Evolutionary conservation across 2,113 vertebrate species (phyloP).

Genomic region (Cochlearius cochlearius): DNA sequence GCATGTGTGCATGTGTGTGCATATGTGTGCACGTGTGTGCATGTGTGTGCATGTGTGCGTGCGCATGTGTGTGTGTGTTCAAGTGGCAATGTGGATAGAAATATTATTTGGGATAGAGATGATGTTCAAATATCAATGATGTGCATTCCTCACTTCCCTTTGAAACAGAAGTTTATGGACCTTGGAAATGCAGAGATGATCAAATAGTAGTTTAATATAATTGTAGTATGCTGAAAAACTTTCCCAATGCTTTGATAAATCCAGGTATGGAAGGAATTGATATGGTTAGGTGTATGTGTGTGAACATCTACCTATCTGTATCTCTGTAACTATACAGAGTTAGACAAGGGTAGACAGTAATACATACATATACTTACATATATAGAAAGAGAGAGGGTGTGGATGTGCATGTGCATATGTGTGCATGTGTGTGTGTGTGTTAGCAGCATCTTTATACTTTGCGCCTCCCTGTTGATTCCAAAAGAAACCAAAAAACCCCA

Average conservation of each 20-base stretch:
- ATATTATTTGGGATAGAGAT: constrained; percentile 3
- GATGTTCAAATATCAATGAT: constrained; percentile 84
- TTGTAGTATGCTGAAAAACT: constrained; percentile 54
- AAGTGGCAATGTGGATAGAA: neutral
- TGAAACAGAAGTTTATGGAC: constrained; percentile 68
- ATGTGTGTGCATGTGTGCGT: neutral
- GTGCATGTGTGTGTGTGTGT: constrained; percentile 71
- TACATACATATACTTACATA: constrained; percentile 69
- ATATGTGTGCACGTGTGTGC: neutral
- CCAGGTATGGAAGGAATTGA: constrained; percentile 82
- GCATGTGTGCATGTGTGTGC: neutral
- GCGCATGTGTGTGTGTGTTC: neutral
- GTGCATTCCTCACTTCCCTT: constrained; percentile 95
- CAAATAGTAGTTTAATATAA: constrained; percentile 27
- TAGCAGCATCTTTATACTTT: constrained; percentile 99
- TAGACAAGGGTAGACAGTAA: constrained; percentile 51
- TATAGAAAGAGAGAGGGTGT: constrained; percentile 68
- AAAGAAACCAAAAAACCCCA: constrained; percentile 77
- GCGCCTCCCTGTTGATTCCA: constrained; percentile 99
- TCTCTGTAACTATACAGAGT: constrained; percentile 28
- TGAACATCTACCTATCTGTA: constrained; percentile 11
- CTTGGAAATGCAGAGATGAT: constrained; percentile 58
- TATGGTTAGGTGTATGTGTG: constrained; percentile 55
- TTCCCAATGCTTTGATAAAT: constrained; percentile 69
- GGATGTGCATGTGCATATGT: constrained; percentile 77